Percentiles rank a stretch among this genome's conserved stretches.
phyloP scores from a whole-genome alignment of 2,888 invertebrate species.

The Argyra leucocephala region DNA sequence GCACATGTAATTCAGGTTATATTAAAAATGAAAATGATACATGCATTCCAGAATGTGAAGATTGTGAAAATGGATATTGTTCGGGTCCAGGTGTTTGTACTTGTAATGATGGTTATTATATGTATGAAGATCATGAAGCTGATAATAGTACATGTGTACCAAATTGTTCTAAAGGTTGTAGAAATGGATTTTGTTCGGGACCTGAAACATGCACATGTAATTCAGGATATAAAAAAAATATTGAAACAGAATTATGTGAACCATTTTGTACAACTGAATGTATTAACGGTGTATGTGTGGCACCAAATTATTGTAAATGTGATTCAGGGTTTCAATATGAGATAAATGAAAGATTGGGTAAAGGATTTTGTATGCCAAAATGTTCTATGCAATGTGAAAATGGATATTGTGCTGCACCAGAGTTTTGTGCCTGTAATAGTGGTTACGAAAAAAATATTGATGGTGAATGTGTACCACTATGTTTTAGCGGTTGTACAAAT shows the following conservation, averaged over 20 bases:
- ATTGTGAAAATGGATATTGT: slow-evolving; percentile 46
- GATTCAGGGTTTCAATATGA: slow-evolving; percentile 45
- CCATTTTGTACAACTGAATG: slow-evolving; percentile 41
- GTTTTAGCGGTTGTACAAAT: slow-evolving; percentile 39
- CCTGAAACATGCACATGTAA: slow-evolving; percentile 34
- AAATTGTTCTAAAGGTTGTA: slow-evolving; percentile 47
- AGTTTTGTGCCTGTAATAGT: slow-evolving; percentile 32
- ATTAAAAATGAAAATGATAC: slow-evolving; percentile 31
- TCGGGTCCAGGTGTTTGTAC: slow-evolving; percentile 44
- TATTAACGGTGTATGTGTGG: slow-evolving; percentile 50
- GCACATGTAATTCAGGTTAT: slow-evolving; percentile 33
- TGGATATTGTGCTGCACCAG: slow-evolving; percentile 33
- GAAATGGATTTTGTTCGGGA: slow-evolving; percentile 31
- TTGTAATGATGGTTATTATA: slow-evolving; percentile 28
- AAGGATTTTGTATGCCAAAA: slow-evolving; percentile 35
- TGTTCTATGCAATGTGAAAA: slow-evolving; percentile 32
- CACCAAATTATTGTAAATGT: slow-evolving; percentile 53
- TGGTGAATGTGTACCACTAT: slow-evolving; percentile 38
- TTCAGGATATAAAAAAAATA: slow-evolving; percentile 26
- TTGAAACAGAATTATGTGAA: slow-evolving; percentile 28
- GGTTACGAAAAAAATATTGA: slow-evolving; percentile 29
- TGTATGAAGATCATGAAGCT: slow-evolving; percentile 25
- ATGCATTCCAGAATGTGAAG: slow-evolving; percentile 53
- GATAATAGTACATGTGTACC: slow-evolving; percentile 42
- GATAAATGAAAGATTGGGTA: slow-evolving; percentile 29